Percentiles rank a stretch among this genome's conserved stretches.
phyloP scores from a whole-genome alignment of 2,888 invertebrate species.

The Acrobasis consociella region DNA sequence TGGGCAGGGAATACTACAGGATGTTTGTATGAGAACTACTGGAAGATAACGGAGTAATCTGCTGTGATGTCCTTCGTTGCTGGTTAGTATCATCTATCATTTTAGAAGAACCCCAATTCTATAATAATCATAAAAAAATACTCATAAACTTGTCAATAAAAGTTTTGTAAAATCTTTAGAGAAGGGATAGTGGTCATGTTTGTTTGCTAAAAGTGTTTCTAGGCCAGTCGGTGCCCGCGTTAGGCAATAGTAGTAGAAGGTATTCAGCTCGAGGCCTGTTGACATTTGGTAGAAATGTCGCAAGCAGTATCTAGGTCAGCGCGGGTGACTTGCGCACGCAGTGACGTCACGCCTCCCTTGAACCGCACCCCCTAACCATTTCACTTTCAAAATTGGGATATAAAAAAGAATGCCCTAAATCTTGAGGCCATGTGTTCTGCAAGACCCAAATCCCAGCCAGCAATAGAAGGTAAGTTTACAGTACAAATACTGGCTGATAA shows the following conservation, averaged over 20 bases:
- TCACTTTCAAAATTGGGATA: slow-evolving; percentile 56
- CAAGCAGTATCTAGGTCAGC: slow-evolving; percentile 70
- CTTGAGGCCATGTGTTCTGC: slow-evolving; percentile 12
- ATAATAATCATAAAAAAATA: slow-evolving; percentile 2
- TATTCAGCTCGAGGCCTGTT: slow-evolving; percentile 59
- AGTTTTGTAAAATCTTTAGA: neutral
- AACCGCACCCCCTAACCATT: slow-evolving; percentile 52
- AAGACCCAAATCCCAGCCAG: neutral
- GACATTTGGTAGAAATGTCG: slow-evolving; percentile 69
- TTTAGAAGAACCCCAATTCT: neutral
- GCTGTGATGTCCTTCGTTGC: slow-evolving; percentile 58
- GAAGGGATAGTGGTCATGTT: slow-evolving; percentile 20
- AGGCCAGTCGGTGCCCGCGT: slow-evolving; percentile 47
- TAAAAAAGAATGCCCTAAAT: slow-evolving; percentile 25
- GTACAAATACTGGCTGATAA: slow-evolving; percentile 2
- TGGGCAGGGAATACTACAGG: slow-evolving; percentile 44
- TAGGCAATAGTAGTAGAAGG: slow-evolving; percentile 53
- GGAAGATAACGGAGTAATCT: slow-evolving; percentile 44
- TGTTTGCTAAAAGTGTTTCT: slow-evolving; percentile 38
- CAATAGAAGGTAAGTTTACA: slow-evolving; percentile 7
- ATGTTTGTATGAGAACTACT: slow-evolving; percentile 65
- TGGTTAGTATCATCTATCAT: slow-evolving; percentile 50
- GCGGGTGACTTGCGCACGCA: slow-evolving; percentile 70
- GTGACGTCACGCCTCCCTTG: slow-evolving; percentile 63
- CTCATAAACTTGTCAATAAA: neutral